Base-by-base conservation (phyloP, 2,888 invertebrate genomes). In the Vannuccia rotundouncinata region DNA sequence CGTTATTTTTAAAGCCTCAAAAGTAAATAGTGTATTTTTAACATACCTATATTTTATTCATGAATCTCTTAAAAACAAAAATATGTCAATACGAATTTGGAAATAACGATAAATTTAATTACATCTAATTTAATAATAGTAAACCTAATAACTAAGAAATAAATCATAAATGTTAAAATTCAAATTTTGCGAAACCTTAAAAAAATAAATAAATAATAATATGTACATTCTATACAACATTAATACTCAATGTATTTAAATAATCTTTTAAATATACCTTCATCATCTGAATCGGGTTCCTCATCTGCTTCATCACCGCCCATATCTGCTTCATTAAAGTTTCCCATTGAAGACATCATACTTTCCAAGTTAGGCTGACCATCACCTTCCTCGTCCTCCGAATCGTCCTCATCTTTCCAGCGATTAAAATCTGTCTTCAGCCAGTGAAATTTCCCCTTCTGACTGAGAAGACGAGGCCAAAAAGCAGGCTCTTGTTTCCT, bases 331-430 rank as follows among this genome's bases (percentile, higher is more conserved):
- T 66, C 81, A n/a, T 60, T 31, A 29, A 82, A 74, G 0, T 79
- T 80, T 13, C 82, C 82, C 82, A 82, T 83, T 45, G 75, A 45
- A 22, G 77, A 77, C 82, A 82, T 82, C 80, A 83, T 82, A 80
- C 83, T 66, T 73, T 80, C 45, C 45, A 83, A 79, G 22, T 82
- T 79, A 29, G 66, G 45, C n/a, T 81, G 59, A 29, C 80, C 79
- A 73, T 82, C 79, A 0, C 45, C 73, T 66, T 78, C 83, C 10
- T 94, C 95, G 84, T 93, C 93, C 10, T 92, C 94, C 79, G 93
- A 94, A 82, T 96, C 96, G 85, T 94, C 94, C 89, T 98, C 97
- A 89, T 97, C 97, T 89, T 92, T 92, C 97, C 96, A 98, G 90
- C 95, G 95, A 87, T 94, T 94, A 88, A 98, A 99, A 88, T 98